A percentile compares a stretch with the other conserved stretches of the same genome.
These are phyloP conservation scores for Stomatorhinus ivindoensis DNA, from an alignment of 2,113 vertebrate species.

Conservation along the genomic window DNA sequence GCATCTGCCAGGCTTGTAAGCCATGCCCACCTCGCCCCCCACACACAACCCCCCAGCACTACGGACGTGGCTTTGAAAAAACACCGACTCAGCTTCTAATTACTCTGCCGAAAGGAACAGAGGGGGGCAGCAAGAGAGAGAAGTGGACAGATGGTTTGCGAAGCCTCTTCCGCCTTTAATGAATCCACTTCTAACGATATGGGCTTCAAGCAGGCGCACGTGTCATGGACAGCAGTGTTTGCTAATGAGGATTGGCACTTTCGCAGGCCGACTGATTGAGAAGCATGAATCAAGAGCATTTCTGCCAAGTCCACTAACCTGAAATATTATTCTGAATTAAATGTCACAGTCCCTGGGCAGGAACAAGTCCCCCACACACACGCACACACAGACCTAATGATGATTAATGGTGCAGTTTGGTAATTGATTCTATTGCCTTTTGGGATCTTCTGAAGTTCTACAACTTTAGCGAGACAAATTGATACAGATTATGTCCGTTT, in stretches of 20 bases:
- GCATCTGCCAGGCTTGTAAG: background rate
- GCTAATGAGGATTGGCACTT: constrained; percentile 3
- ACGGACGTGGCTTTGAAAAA: background rate
- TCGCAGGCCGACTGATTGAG: background rate
- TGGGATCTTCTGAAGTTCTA: background rate
- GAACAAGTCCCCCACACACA: background rate
- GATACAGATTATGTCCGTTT: background rate
- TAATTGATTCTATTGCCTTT: constrained; percentile 3
- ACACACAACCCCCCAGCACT: background rate
- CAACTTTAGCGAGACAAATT: background rate
- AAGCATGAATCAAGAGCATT: background rate
- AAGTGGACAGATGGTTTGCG: constrained; percentile 8
- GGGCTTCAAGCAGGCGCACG: background rate
- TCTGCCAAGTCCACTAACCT: background rate
- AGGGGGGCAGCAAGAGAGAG: background rate
- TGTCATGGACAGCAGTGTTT: background rate
- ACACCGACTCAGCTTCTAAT: background rate
- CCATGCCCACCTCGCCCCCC: background rate
- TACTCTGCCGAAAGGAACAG: background rate
- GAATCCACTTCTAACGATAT: background rate
- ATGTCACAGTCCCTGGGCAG: background rate
- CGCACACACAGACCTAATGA: background rate
- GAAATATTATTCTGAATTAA: background rate
- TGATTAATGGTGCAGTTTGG: constrained; percentile 21
- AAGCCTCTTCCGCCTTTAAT: background rate